Evolutionary conservation across 2,888 invertebrate genomes (phyloP).

Genomic region (Dascillus cervinus): DNA sequence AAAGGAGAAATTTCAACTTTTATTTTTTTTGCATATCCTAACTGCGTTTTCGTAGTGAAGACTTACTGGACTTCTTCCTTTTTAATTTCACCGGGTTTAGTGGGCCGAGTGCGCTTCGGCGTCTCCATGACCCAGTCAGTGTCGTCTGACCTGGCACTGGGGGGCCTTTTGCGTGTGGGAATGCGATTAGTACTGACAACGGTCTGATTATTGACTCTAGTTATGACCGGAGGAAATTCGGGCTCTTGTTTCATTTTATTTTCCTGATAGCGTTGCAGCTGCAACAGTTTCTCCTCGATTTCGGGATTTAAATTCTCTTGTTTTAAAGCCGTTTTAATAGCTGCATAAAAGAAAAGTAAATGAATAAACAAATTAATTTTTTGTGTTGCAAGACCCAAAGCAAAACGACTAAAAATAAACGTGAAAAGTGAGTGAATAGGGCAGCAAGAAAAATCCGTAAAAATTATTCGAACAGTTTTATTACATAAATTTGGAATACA

Average conservation of each 20-base stretch:
- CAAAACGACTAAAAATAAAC: slow-evolving; percentile 34
- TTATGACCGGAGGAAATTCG: slow-evolving; percentile 30
- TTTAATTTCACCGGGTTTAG: slow-evolving; percentile 26
- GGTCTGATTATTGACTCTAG: slow-evolving; percentile 10
- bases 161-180: slow-evolving; percentile 33
- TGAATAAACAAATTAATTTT: slow-evolving; percentile 5
- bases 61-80: slow-evolving; percentile 37
- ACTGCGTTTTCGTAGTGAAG: neutral
- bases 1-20: neutral
- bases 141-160: slow-evolving; percentile 31
- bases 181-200: slow-evolving; percentile 28
- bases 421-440: slow-evolving; percentile 22
- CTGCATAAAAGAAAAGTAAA: no score
- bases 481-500: slow-evolving; percentile 22
- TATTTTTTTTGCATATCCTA: no score
- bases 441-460: slow-evolving; percentile 27
- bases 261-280: slow-evolving; percentile 79
- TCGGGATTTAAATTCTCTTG: slow-evolving; percentile 88
- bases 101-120: slow-evolving; percentile 37
- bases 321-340: slow-evolving; percentile 85
- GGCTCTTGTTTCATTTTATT: slow-evolving; percentile 61
- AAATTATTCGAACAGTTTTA: slow-evolving; percentile 17
- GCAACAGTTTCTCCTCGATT: slow-evolving; percentile 84
- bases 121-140: slow-evolving; percentile 46
- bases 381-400: slow-evolving; percentile 37